Evolutionary conservation across 35 echinoderm and acorn worm species (phyloP).

Genomic region (Anneissia japonica): DNA sequence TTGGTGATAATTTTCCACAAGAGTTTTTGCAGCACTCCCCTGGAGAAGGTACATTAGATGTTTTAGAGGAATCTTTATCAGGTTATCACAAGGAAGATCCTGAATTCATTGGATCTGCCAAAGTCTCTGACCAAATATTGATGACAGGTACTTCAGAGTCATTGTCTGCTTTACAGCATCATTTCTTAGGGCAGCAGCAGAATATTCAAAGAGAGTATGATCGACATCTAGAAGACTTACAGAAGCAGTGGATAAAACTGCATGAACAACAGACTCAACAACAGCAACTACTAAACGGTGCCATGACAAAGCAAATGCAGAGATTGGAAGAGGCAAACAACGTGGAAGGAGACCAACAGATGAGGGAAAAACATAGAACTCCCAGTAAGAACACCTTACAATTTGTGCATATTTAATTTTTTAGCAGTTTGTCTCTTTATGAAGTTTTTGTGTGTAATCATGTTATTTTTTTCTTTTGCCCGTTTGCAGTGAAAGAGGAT

Average conservation of each 20-base stretch:
- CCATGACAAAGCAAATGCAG: slow-evolving; percentile 28
- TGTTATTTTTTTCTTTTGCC: background rate
- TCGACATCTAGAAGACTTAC: slow-evolving; percentile 14
- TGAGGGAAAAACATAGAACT: background rate
- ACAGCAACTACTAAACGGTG: slow-evolving; percentile 13
- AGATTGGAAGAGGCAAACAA: slow-evolving; percentile 22
- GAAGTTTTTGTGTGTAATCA: background rate
- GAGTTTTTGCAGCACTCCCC: background rate
- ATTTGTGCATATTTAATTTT: background rate
- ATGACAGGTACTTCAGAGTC: background rate
- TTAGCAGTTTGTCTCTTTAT: background rate
- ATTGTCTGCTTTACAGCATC: background rate
- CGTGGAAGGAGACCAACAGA: background rate
- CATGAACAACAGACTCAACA: slow-evolving; percentile 46
- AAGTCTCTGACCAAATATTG: background rate
- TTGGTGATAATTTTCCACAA: background rate
- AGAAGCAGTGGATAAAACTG: slow-evolving; percentile 34
- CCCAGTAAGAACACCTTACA: background rate
- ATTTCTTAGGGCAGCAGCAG: slow-evolving; percentile 18
- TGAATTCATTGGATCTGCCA: background rate
- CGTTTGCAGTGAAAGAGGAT: background rate
- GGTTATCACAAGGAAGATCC: too few relatives aligned
- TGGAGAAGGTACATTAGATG: background rate
- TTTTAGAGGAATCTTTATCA: too few relatives aligned
- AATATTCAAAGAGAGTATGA: background rate